phyloP scores from a whole-genome alignment of 2,113 vertebrate species.

The Gasterosteus nipponicus region DNA sequence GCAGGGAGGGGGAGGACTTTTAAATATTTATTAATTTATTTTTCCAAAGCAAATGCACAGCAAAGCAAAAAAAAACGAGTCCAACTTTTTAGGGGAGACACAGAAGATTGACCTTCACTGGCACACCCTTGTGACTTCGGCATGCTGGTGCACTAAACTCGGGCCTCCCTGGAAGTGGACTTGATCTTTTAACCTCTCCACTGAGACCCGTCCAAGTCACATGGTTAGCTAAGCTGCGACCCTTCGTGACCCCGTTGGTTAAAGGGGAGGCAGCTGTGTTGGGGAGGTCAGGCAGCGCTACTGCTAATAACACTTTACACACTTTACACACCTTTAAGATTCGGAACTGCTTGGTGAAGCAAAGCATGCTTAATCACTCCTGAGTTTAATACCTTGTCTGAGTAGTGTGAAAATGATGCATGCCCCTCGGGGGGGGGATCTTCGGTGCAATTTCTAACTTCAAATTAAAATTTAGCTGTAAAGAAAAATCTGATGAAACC shows the following conservation, averaged over 20 bases:
- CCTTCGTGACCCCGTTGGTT: slow-evolving; percentile 52
- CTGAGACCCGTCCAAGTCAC: slow-evolving; percentile 63
- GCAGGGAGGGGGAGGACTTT: slow-evolving; percentile 8
- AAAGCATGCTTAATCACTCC: slow-evolving; percentile 57
- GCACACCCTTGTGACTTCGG: slow-evolving; percentile 39
- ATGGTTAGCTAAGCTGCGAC: slow-evolving; percentile 67
- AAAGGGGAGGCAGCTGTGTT: slow-evolving; percentile 58
- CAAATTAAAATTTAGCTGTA: neutral
- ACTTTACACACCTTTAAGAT: slow-evolving; percentile 62
- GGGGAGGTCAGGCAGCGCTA: slow-evolving; percentile 60
- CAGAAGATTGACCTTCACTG: slow-evolving; percentile 31
- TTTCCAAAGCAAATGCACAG: slow-evolving; percentile 2
- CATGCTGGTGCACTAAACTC: slow-evolving; percentile 20
- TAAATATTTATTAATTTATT: slow-evolving; percentile 9
- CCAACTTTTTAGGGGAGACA: slow-evolving; percentile 31
- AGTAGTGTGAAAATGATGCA: slow-evolving; percentile 4
- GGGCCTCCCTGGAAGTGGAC: slow-evolving; percentile 75
- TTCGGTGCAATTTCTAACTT: neutral
- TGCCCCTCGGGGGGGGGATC: neutral
- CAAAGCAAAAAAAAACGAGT: neutral
- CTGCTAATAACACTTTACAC: slow-evolving; percentile 65
- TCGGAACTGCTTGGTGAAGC: slow-evolving; percentile 45
- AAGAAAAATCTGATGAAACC: neutral
- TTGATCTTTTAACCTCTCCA: slow-evolving; percentile 68
- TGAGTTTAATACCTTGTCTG: slow-evolving; percentile 5